Evolutionary conservation across 2,797 vertebrate genomes (phyloP).

Genomic region (Parauchenoglanis punctatus): DNA sequence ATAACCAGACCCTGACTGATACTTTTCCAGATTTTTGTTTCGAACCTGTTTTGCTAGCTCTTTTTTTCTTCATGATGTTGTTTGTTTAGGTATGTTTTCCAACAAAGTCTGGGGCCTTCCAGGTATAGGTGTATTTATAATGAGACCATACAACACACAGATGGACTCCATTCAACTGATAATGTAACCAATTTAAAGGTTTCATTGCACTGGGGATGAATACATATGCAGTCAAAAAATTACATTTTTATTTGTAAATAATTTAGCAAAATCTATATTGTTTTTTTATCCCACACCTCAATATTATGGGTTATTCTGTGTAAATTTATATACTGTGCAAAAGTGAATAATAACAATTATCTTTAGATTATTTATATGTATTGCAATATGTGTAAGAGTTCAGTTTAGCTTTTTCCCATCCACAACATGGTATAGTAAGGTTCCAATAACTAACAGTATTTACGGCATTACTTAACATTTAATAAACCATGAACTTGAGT

Average conservation of each 20-base stretch:
- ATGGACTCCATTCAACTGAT: neutral
- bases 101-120: neutral
- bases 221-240: neutral
- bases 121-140: neutral
- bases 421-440: neutral
- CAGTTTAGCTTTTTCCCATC: neutral
- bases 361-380: too few relatives aligned
- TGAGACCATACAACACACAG: neutral
- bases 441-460: neutral
- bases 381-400: neutral
- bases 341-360: too few relatives aligned
- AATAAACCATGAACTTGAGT: neutral
- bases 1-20: neutral
- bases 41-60: neutral
- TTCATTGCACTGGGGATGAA: neutral
- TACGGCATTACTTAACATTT: neutral
- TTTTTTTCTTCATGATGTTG: neutral
- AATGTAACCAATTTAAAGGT: neutral
- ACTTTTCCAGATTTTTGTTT: neutral
- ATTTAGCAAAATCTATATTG: too few relatives aligned
- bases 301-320: neutral
- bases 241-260: neutral
- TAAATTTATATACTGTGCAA: neutral
- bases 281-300: too few relatives aligned
- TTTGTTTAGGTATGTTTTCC: neutral